These are phyloP conservation scores for Sylvietta virens DNA, from an alignment of 2,113 vertebrate genomes.

Conservation along the genomic window DNA sequence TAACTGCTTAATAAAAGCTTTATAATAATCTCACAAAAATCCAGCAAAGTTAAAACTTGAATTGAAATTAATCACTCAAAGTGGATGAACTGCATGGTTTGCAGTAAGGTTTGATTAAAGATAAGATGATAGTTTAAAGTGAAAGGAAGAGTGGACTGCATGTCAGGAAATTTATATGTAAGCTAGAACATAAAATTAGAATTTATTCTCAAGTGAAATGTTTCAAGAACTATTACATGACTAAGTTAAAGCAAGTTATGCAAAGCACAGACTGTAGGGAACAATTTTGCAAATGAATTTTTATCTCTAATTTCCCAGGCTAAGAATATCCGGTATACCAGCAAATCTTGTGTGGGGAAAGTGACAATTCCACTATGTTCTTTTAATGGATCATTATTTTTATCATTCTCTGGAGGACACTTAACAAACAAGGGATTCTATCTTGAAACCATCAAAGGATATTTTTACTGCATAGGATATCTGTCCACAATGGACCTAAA, in stretches of 20 bases:
- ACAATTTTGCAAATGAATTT: slow-evolving; percentile 4
- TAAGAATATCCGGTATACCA: not conserved
- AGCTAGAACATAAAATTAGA: not conserved
- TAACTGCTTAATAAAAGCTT: not conserved
- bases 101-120: not conserved
- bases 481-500: not conserved
- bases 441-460: not conserved
- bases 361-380: not conserved
- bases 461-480: not conserved
- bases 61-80: not conserved
- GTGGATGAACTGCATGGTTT: not conserved
- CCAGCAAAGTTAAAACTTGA: not conserved
- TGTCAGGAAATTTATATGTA: not conserved
- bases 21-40: not conserved
- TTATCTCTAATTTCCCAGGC: not conserved
- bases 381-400: not conserved
- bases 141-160: not conserved
- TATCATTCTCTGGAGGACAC: not conserved
- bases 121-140: not conserved
- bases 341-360: not conserved
- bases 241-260: slow-evolving; percentile 9
- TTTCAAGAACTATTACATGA: not conserved
- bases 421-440: not conserved
- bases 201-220: not conserved
- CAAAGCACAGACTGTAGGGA: not conserved